Percentiles rank a stretch among this genome's conserved stretches.
phyloP scores from a whole-genome alignment of 2,113 vertebrate genomes.

The Stigmatopora argus region DNA sequence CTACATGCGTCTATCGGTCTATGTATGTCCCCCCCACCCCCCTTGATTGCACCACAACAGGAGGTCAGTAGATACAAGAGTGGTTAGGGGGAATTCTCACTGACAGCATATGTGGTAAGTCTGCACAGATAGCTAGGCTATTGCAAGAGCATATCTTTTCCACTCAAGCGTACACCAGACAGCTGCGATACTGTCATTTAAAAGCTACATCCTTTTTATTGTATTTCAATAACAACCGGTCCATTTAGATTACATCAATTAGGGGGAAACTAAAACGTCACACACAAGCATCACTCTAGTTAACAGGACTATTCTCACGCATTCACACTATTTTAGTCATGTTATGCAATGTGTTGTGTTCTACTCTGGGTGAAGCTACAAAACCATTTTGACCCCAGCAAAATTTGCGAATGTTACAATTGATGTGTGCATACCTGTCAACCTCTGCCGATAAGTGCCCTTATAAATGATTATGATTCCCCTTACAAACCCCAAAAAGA shows the following conservation, averaged over 20 bases:
- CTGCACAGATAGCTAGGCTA: slow-evolving; percentile 42
- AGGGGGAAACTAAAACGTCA: neutral
- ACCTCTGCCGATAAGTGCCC: no score
- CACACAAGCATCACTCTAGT: neutral
- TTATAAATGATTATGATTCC: neutral
- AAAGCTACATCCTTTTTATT: neutral
- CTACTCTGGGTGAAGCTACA: neutral
- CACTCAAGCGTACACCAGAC: slow-evolving; percentile 30
- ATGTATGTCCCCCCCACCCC: slow-evolving; percentile 55
- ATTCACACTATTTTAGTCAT: neutral
- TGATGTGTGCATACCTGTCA: no score
- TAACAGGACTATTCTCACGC: neutral
- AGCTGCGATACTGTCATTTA: slow-evolving; percentile 9
- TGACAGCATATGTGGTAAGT: slow-evolving; percentile 58
- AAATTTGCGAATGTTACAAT: no score
- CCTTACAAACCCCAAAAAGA: no score
- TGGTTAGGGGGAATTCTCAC: slow-evolving; percentile 73
- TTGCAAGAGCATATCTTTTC: slow-evolving; percentile 57
- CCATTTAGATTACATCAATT: neutral
- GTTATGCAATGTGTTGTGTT: neutral
- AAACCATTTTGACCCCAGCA: neutral
- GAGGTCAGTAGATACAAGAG: slow-evolving; percentile 64
- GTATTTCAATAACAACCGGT: neutral
- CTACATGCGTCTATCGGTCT: slow-evolving; percentile 23
- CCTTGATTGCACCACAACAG: slow-evolving; percentile 66